Evolutionary conservation across 2,113 vertebrate genomes (phyloP), one percentile per base, ranked within the genome.

Genomic region (Trematocara variabile): DNA sequence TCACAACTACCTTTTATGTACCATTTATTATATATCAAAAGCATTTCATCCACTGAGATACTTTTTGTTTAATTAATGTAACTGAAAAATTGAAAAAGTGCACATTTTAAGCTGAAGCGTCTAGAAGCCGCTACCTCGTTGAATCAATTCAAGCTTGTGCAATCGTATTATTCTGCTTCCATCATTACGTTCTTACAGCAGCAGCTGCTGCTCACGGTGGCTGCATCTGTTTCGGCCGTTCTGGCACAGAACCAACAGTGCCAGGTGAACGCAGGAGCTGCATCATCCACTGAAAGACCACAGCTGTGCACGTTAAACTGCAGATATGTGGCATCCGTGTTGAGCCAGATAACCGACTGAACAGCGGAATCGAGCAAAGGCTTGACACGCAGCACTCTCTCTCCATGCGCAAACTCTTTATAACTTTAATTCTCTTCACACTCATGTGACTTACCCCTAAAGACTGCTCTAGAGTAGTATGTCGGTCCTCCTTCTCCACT

Each of bases 401-500:
- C 37, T 18, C 37, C 9, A 46, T 25, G 54, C 54, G 9, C 65
- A 80, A 81, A 75, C 18, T 2, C 77, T 58, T 50, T 12, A 56
- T 12, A 77, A 39, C 8, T 46, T 41, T 18, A 78, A 53, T 52
- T 18, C 18, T 18, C 44, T 48, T 39, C 7, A 77, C 18, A 58
- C 10, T 9, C 30, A 3, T 28, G 25, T 75, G 53, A 91, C 97
- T 97, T 94, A 99, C 98, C 89, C 97, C 96, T 25, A 97, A 90
- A 34, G 97, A 97, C 82, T 97, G 97, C 93, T 98, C 97, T 79
- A 96, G 95, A 33, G 97, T 92, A 5, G 97, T 94, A 4, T 96
- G 97, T 54, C 97, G 96, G 84, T 98, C 98, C 87, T 99, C 98
- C 92, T 98, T 98, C 94, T 99, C 98, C 8, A 99, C 98, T 0